Conservation (phyloP, 2,113 vertebrate species). For the Cryptomyrus ogoouensis region DNA sequence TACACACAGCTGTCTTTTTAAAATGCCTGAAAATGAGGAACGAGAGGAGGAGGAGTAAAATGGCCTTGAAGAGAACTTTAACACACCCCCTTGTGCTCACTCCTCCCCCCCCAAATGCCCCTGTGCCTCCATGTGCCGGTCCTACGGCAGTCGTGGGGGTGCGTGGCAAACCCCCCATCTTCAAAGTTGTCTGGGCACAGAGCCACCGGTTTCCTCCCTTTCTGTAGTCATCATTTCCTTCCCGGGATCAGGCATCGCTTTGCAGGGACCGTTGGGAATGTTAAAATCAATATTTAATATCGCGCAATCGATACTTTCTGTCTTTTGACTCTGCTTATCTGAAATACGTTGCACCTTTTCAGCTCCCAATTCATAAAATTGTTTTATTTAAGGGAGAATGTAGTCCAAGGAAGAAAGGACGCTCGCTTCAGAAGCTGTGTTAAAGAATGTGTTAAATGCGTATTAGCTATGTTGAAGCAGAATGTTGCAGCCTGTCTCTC, state of each 20-base stretch:
- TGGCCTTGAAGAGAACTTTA: neutral
- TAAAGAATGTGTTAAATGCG: neutral
- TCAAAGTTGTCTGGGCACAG: neutral
- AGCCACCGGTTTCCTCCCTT: neutral
- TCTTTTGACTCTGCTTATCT: conserved; percentile 36
- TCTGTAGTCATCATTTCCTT: neutral
- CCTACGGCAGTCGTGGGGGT: neutral
- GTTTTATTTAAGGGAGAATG: conserved; percentile 24
- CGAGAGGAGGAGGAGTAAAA: neutral
- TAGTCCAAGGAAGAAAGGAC: neutral
- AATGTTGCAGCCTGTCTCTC: neutral
- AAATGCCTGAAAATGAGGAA: conserved; percentile 38
- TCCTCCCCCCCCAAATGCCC: neutral
- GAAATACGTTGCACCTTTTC: conserved; percentile 37
- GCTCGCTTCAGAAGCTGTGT: neutral
- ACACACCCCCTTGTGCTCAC: neutral
- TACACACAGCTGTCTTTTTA: conserved; percentile 36
- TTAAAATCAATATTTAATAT: conserved; percentile 64
- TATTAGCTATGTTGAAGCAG: neutral
- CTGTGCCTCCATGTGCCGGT: neutral
- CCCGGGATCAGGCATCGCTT: neutral
- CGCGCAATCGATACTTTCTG: conserved; percentile 47
- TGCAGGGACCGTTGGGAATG: neutral
- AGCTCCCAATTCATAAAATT: conserved; percentile 32
- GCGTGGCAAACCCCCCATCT: neutral